Evolutionary conservation across 1,140 invertebrate genomes (phyloP).

Genomic region (Luehdorfia chinensis): DNA sequence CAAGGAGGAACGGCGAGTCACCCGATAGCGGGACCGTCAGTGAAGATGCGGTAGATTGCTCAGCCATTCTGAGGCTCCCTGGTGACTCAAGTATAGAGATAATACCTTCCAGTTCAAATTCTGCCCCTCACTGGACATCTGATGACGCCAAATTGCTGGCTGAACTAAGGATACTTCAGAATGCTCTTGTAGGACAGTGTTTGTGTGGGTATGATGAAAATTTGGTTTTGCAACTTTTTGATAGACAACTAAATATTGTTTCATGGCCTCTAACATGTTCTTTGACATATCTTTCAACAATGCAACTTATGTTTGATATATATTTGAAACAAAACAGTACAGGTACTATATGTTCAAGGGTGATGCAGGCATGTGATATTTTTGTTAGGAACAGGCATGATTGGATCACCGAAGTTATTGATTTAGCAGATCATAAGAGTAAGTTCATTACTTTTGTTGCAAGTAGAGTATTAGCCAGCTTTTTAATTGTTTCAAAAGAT

Average conservation of each 20-base stretch:
- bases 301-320: slow-evolving; percentile 90
- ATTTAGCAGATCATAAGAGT: slow-evolving; percentile 86
- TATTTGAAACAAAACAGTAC: slow-evolving; percentile 89
- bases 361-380: slow-evolving; percentile 88
- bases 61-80: slow-evolving; percentile 50
- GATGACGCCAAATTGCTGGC: slow-evolving; percentile 58
- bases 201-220: slow-evolving; percentile 86
- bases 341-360: slow-evolving; percentile 87
- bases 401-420: slow-evolving; percentile 89
- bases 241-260: slow-evolving; percentile 80
- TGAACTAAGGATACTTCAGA: slow-evolving; percentile 75
- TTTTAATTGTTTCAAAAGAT: slow-evolving; percentile 89
- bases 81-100: slow-evolving; percentile 47
- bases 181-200: slow-evolving; percentile 84
- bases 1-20: slow-evolving; percentile 58
- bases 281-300: slow-evolving; percentile 87
- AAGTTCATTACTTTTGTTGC: slow-evolving; percentile 89
- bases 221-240: slow-evolving; percentile 83
- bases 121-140: slow-evolving; percentile 47
- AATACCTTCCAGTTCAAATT: slow-evolving; percentile 54
- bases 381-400: slow-evolving; percentile 87
- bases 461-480: slow-evolving; percentile 87
- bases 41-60: slow-evolving; percentile 73
- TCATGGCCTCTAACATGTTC: slow-evolving; percentile 85
- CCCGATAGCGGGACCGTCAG: slow-evolving; percentile 70